Evolutionary conservation across 2,113 vertebrate genomes (phyloP), one percentile per base, ranked within the genome.

Genomic region (Rhipidura dahli): DNA sequence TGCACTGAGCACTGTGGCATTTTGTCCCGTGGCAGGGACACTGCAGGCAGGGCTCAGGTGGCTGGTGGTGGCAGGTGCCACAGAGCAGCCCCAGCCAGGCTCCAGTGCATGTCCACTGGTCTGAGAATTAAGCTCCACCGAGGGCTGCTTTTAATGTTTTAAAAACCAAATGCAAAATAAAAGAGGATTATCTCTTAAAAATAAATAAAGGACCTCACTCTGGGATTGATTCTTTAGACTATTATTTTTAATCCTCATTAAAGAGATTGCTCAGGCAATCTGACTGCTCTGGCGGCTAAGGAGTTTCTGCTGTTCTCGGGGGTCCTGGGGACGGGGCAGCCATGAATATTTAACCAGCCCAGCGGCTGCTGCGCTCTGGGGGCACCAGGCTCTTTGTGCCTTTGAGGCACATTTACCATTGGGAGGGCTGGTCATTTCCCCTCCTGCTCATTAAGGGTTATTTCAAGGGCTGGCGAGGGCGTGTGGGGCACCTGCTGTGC

Each of bases 171-270:
- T 56, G 59, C 49, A 61, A 73, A 90, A 63, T 86, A 57, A 80
- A 81, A 51, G 31, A 54, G 92, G 95, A 94, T 96, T 95, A 95
- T 89, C 57, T 88, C 76, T 90, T 45, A 60, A 70, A 92, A 83
- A 82, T 73, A 85, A 93, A 81, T 86, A 79, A 83, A 71, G 57
- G 78, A 39, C 56, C 2, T 0, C 1, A 19, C 71, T 83, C 79
- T 27, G 71, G 51, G 70, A 63, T 78, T 85, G 64, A 11, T 54
- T 42, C 73, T 81, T 72, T 59, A 37, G 64, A 47, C 70, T 65
- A 56, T 90, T 70, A 77, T 92, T 89, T 94, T 93, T 92, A 96
- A 96, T 96, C 90, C 84, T 91, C 89, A 83, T 93, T 92, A 97
- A 96, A 95, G 88, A 69, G 70, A 73, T 89, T 93, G 80, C 68